phyloP scores from a whole-genome alignment of 2,797 vertebrate species.

The Phoeniculus purpureus region DNA sequence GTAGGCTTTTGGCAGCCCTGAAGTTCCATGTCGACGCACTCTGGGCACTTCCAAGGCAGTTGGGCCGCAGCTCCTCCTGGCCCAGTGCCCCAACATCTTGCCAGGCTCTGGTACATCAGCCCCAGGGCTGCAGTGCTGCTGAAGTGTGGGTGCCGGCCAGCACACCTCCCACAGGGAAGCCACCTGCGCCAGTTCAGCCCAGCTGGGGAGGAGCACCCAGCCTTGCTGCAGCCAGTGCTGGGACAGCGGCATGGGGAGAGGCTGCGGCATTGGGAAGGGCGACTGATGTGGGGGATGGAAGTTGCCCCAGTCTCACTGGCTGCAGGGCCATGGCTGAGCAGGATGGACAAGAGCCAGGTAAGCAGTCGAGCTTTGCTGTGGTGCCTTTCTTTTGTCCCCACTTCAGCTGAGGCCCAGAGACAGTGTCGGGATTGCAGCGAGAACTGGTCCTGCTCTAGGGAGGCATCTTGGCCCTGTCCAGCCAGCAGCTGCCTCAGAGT shows the following conservation, averaged over 20 bases:
- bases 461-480: no score
- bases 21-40: accelerated
- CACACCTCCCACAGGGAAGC: not conserved
- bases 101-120: not conserved
- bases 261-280: not conserved
- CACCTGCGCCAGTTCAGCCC: not conserved
- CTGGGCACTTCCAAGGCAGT: not conserved
- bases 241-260: not conserved
- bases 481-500: not conserved
- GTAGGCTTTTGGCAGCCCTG: not conserved
- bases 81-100: accelerated
- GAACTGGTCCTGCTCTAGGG: not conserved
- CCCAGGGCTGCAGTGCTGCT: not conserved
- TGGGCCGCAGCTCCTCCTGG: not conserved
- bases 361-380: accelerated
- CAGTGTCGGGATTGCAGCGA: accelerated
- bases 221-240: not conserved
- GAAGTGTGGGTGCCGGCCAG: not conserved
- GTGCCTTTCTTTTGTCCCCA: accelerated
- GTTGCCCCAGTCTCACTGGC: accelerated
- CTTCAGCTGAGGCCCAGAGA: not conserved
- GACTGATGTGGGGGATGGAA: not conserved
- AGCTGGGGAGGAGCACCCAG: conserved; percentile 22
- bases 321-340: accelerated
- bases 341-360: conserved; percentile 14